phyloP scores from a whole-genome alignment of 2,113 vertebrate genomes.

The Cettia cetti region DNA sequence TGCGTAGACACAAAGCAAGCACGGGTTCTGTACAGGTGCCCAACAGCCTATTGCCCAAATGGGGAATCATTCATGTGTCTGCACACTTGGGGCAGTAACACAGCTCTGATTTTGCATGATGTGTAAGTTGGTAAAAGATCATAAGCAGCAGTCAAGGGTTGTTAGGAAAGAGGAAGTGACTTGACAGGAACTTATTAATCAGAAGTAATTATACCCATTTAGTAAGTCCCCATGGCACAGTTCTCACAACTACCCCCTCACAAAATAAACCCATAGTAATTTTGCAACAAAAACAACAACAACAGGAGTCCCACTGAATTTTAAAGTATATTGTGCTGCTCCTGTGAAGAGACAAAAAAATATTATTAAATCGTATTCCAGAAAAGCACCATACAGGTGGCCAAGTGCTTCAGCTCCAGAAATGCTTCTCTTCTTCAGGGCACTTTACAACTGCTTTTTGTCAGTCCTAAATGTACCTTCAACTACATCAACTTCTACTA shows the following conservation, averaged over 20 bases:
- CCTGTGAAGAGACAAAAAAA: not conserved
- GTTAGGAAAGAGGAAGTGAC: slow-evolving; percentile 1
- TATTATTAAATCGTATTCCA: not conserved
- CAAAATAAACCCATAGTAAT: not conserved
- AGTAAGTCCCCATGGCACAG: not conserved
- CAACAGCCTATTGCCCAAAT: not conserved
- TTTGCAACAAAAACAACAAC: not conserved
- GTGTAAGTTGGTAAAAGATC: not conserved
- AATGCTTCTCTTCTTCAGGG: not conserved
- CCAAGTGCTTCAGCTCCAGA: not conserved
- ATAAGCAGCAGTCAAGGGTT: not conserved
- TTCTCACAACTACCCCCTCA: not conserved
- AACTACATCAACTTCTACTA: not conserved
- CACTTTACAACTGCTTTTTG: not conserved
- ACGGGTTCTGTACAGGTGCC: not conserved
- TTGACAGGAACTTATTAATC: slow-evolving; percentile 7
- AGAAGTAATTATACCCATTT: not conserved
- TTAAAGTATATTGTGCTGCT: not conserved
- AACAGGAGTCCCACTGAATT: not conserved
- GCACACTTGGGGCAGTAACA: not conserved
- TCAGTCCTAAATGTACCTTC: not conserved
- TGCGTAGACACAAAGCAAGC: accelerated
- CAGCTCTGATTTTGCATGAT: not conserved
- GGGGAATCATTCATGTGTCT: not conserved
- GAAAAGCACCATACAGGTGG: not conserved